phyloP scores from a whole-genome alignment of 1,140 invertebrate species.

The Brachionus rotundiformis region DNA sequence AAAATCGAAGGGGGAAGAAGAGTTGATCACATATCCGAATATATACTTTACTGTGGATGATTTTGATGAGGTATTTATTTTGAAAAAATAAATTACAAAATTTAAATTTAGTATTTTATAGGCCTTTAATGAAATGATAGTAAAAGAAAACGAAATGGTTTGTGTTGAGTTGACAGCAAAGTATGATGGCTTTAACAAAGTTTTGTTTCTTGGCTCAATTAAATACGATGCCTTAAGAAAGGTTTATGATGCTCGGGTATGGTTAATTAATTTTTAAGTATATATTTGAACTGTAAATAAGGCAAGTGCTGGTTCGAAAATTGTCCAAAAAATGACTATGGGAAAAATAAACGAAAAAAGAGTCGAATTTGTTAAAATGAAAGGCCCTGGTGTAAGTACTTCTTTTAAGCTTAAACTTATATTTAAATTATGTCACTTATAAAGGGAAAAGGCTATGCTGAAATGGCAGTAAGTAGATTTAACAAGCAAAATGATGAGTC shows the following conservation, averaged over 20 bases:
- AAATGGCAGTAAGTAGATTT: conserved; percentile 79
- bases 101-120: conserved; percentile 64
- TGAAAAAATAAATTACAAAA: conserved; percentile 17
- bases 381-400: conserved; percentile 73
- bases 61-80: conserved; percentile 83
- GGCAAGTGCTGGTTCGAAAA: conserved; percentile 87
- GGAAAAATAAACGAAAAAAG: conserved; percentile 75
- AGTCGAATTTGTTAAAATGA: conserved; percentile 95
- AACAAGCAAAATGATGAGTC: neutral
- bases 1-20: conserved; percentile 95
- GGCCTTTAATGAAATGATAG: conserved; percentile 87
- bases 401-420: too few relatives aligned
- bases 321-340: conserved; percentile 92
- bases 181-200: conserved; percentile 74
- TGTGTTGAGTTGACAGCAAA: conserved; percentile 92
- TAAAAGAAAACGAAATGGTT: conserved; percentile 95
- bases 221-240: conserved; percentile 92
- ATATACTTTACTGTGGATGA: conserved; percentile 99
- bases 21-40: conserved; percentile 97
- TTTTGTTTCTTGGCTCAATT: conserved; percentile 94
- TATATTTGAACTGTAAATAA: conserved; percentile 66
- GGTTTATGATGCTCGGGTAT: conserved; percentile 91
- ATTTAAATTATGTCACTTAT: too few relatives aligned
- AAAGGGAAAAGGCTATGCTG: conserved; percentile 88
- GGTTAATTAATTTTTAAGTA: conserved; percentile 56